Conservation (phyloP, 2,113 vertebrate species). For the Hippopotamus amphibius region DNA sequence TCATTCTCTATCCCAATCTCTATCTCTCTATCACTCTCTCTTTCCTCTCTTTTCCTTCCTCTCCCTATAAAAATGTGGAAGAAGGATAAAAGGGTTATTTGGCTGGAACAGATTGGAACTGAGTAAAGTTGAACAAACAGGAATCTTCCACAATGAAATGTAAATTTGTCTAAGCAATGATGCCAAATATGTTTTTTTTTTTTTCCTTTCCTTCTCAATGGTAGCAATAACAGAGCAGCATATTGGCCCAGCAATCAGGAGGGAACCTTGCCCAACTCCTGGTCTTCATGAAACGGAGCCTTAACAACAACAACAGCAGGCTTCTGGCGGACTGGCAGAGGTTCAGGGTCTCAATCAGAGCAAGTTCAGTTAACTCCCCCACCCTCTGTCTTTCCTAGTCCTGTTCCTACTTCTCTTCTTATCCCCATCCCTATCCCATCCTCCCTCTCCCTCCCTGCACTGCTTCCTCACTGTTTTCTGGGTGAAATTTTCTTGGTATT, state of each 20-base stretch:
- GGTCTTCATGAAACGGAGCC: conserved; percentile 74
- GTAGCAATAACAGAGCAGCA: conserved; percentile 70
- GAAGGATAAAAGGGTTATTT: conserved; percentile 63
- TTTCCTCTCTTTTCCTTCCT: not conserved
- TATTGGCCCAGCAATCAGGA: conserved; percentile 46
- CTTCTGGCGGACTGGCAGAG: conserved; percentile 69
- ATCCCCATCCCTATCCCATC: too few species aligned
- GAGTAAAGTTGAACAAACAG: conserved; percentile 79
- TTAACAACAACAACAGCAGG: conserved; percentile 65
- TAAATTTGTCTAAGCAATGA: conserved; percentile 76
- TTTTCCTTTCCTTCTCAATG: conserved; percentile 46
- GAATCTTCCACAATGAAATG: conserved; percentile 79
- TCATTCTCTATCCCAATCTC: too few species aligned
- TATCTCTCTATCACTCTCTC: too few species aligned
- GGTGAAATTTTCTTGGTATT: not conserved
- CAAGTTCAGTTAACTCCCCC: conserved; percentile 30
- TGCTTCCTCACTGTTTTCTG: not conserved
- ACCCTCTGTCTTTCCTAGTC: not conserved
- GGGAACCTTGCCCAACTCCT: conserved; percentile 77
- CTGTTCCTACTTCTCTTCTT: not conserved
- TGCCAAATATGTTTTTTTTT: conserved; percentile 64
- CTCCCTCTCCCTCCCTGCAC: too few species aligned
- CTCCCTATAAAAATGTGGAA: not conserved
- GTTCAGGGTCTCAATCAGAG: conserved; percentile 55
- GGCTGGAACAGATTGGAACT: conserved; percentile 72